Base-by-base conservation (phyloP, 2,113 vertebrate genomes). In the Callocephalon fimbriatum region DNA sequence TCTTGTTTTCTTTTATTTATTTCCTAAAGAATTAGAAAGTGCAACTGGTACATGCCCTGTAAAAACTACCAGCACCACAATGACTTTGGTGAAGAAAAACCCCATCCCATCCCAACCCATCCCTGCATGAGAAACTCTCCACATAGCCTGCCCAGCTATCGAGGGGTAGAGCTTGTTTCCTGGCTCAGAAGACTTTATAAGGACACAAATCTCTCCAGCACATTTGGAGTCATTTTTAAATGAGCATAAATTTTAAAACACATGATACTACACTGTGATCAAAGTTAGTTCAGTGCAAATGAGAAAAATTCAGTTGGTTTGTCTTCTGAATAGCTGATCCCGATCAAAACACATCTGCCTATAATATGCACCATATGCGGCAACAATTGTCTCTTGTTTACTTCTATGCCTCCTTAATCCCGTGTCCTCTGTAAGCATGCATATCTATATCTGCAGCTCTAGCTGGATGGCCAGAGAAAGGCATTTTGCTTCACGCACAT, bases 321-420 rank as follows among this genome's bases (percentile, higher is more conserved):
- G 63, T 67, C 90, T 95, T 93, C 87, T 93, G 91, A 83, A 84
- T 0, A 35, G 76, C 91, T 87, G 89, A 62, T 79, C 58, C 77
- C 42, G 87, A 82, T 79, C 82, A 83, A 56, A 89, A 88, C 86
- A 73, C 93, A 93, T 92, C 89, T 96, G 93, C 92, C 85, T 68
- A 1, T 90, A 65, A 90, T 37, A 7, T 0, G 6, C 47, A 85
- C 85, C 90, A 90, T 73, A 94, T 89, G 91, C 51, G 47, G 56
- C 72, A 95, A 18, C 65, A 62, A 86, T 86, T 83, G 90, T 65
- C n/a, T 77, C 7, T 1, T 77, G 61, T 40, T 91, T 86, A 7
- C 62, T 63, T 79, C 76, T 58, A 14, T 40, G 62, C 50, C 15
- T 61, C 76, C 72, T 63, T 62, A 73, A 66, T 94, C 47, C 85